Evolutionary conservation across 2,888 invertebrate genomes (phyloP).

Genomic region (Pandemis corylana): DNA sequence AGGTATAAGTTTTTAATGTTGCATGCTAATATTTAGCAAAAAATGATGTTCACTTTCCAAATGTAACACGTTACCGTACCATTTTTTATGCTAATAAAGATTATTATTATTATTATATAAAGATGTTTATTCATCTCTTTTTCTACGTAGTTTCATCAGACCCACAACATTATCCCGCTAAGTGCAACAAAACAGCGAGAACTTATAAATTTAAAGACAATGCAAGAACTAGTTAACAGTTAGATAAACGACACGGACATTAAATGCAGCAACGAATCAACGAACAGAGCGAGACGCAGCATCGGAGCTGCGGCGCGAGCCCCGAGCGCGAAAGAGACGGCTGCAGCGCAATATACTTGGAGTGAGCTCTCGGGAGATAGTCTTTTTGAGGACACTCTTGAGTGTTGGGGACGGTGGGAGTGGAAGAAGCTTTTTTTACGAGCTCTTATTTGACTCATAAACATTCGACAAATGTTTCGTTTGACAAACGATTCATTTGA

Average conservation of each 20-base stretch:
- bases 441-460: background rate
- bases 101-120: no score
- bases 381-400: constrained; percentile 43
- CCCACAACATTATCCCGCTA: background rate
- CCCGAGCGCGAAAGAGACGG: background rate
- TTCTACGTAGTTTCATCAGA: background rate
- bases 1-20: no score
- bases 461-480: no score
- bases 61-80: no score
- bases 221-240: constrained; percentile 40
- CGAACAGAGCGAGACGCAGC: constrained; percentile 9
- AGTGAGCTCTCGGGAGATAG: constrained; percentile 40
- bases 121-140: background rate
- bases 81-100: no score
- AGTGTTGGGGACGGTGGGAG: constrained; percentile 19
- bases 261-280: constrained; percentile 36
- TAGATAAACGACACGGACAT: constrained; percentile 33
- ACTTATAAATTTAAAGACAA: constrained; percentile 40
- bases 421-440: background rate
- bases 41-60: no score
- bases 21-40: no score
- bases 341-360: constrained; percentile 35
- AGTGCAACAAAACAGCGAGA: constrained; percentile 11
- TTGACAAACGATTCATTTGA: no score
- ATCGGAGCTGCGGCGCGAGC: background rate